Base-by-base conservation (phyloP, 2,113 vertebrate genomes). In the Nansenia antarctica region DNA sequence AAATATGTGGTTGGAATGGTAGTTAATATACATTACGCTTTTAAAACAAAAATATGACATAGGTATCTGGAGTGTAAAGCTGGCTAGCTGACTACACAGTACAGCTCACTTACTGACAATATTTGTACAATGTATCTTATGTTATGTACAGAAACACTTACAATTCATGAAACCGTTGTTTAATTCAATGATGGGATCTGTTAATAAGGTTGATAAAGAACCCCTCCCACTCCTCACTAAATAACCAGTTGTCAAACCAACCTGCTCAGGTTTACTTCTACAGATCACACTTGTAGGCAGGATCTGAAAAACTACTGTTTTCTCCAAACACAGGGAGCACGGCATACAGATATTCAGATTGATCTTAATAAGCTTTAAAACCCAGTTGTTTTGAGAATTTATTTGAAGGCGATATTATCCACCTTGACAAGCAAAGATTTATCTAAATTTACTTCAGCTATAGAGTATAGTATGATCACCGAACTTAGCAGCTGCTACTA, bases 401-500 rank as follows among this genome's bases (percentile, higher is more conserved):
- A 9, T 34, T 65, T 24, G 42, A 45, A n/a, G 15, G 45, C 27
- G 24, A 65, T 9, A 22, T 34, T 24, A 52, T 65, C 11, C n/a
- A 65, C 30, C 24, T 62, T n/a, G 29, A 65, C 42, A 29, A 52
- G 62, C 26, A 65, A 26, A 14, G 9, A 31, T 12, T 0, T 12
- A 55, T 72, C 69, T 37, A 58, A 69, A 72, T 69, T 55, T 55
- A 65, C 7, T 2, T 53, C 57, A 27, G n/a, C 22, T 73, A 22
- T 31, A 65, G 15, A 39, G 9, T n/a, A n/a, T n/a, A 29, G 45
- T 49, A 62, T 62, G 32, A 57, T 34, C 60, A 45, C 9, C 18
- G 42, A 11, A 66, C 39, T 59, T 20, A 73, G 65, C 55, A 57
- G 67, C 70, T 68, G 73, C 65, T n/a, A 62, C 31, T 79, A 60